Evolutionary conservation across 23 tunicate genomes (phyloP), one percentile per base, ranked within the genome.

Genomic region (Pegea sp.): DNA sequence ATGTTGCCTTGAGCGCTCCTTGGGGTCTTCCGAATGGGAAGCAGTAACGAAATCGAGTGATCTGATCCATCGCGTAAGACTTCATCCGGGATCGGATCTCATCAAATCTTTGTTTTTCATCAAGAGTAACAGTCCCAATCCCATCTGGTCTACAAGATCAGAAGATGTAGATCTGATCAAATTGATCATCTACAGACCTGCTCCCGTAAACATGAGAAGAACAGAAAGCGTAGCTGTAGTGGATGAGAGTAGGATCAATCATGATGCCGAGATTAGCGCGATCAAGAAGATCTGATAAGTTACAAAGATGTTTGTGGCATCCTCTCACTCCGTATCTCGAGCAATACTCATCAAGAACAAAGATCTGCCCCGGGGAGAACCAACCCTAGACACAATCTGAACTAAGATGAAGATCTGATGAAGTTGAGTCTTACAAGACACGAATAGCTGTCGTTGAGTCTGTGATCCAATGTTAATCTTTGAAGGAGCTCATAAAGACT

Each of bases 11-110:
- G 21, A 91, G 64, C 8, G 77, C 93, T 44, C 99, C 99, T 26
- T 91, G 90, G 13, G 99, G 99, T 26, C 99, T 59, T 7, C 99
- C 99, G 38, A 91, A 91, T 2, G 99, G 99, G 43, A 91, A 91
- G 56, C 86, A 91, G 54, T 74, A 91, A 38, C 99, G 75, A 65
- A 74, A 79, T 42, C 75, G 91, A 0, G 93, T 75, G 63, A 91
- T 79, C 64, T 91, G 99, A 43, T 77, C 61, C 65, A 54, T 74
- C 31, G 75, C 34, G 34, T 91, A 60, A 6, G 24, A 29, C 30
- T 67, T 59, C 48, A 91, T 24, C 18, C 80, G 69, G 24, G 65
- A 73, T 56, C 61, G 69, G 42, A 79, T 78, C 28, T 59, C 73
- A 27, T 58, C 72, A 46, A 86, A 91, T n/a, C 86, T 53, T 34